Conservation (phyloP, 1,140 invertebrate species). For the Sycophaga agraensis region DNA sequence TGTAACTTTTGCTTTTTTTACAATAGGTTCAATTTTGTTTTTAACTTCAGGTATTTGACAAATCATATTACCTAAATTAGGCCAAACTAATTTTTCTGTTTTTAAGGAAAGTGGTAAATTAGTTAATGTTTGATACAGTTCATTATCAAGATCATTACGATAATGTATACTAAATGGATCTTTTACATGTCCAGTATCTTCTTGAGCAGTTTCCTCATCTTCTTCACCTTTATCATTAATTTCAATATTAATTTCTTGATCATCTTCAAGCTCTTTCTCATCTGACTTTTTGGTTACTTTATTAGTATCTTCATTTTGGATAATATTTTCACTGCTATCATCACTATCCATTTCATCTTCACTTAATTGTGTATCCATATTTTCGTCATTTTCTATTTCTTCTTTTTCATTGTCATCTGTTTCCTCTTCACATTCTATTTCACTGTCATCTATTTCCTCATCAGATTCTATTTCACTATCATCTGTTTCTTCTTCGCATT, state of each 20-base stretch:
- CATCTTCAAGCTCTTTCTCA: conserved; percentile 22
- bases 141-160: conserved; percentile 64
- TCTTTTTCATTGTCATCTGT: conserved; percentile 2
- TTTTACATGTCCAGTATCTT: conserved; percentile 32
- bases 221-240: conserved; percentile 40
- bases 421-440: conserved; percentile 27
- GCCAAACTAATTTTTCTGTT: conserved; percentile 59
- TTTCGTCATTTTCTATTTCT: conserved; percentile 1
- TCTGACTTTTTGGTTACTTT: not conserved
- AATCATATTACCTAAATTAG: conserved; percentile 61
- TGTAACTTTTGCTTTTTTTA: conserved; percentile 51
- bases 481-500: conserved; percentile 32
- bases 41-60: conserved; percentile 60
- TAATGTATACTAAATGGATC: conserved; percentile 71
- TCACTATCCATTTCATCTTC: conserved; percentile 21
- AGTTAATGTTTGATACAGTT: conserved; percentile 61
- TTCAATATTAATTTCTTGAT: conserved; percentile 39
- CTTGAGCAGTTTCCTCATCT: conserved; percentile 36
- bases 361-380: not conserved
- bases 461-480: conserved; percentile 23
- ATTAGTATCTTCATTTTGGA: not conserved
- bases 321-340: not conserved
- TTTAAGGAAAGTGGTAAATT: conserved; percentile 48
- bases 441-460: conserved; percentile 1
- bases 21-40: conserved; percentile 42